Base-by-base conservation (phyloP, 2,888 invertebrate genomes). In the Perithous albicinctus region DNA sequence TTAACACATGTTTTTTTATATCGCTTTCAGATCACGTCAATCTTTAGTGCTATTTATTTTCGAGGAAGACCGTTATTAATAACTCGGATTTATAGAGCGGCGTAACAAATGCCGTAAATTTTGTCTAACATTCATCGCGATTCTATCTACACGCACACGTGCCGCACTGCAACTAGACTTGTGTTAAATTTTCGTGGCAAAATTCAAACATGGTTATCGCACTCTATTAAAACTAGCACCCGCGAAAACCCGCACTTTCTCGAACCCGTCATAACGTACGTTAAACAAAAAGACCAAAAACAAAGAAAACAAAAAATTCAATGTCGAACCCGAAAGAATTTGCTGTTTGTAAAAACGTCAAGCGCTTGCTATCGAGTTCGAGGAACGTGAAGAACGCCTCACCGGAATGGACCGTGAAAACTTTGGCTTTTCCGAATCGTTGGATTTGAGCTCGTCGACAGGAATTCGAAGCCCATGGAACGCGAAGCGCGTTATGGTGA, bases 341-440 rank as follows among this genome's bases (percentile, higher is more conserved):
- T 35, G 26, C 20, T 54, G 8, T 12, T 41, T 26, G n/a, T 38
- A 82, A 82, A 84, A 85, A 84, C 82, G 85, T 83, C 85, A 87
- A 85, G 87, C 48, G 85, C 87, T 86, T 85, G 84, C 83, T 84
- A 82, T 85, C 84, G 85, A 86, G 78, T 63, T 26, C 12, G 43
- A 85, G 83, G 61, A 74, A 54, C 61, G 23, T 66, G 69, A 63
- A 83, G 82, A 85, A 83, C 64, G 51, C 23, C 18, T 35, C 51
- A 38, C 7, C 69, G 56, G 63, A 76, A 64, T 63, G 61, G 38
- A 43, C 69, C 73, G 56, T 51, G 29, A 29, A 26, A 51, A 74
- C 48, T 74, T 70, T 43, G 18, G 35, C 75, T 66, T 59, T 74
- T 64, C 41, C 66, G 63, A 12, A 26, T 20, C 32, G 32, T n/a